A percentile compares a stretch with the other conserved stretches of the same genome.
Evolutionary conservation across 1,140 invertebrate species (phyloP).

Genomic region (Eciton burchellii): DNA sequence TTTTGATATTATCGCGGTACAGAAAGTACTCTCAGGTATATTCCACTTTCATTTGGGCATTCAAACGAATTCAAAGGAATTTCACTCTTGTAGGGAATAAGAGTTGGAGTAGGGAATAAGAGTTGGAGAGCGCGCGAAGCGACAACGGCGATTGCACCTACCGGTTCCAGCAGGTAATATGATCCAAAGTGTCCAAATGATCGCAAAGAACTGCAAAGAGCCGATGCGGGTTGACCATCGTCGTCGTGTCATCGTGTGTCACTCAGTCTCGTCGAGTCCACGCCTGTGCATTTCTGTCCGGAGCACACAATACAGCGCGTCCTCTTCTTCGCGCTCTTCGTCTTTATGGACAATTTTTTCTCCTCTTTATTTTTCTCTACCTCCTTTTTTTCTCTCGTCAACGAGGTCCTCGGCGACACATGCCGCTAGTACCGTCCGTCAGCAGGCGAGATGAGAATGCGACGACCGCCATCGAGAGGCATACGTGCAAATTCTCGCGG

Average conservation of each 20-base stretch:
- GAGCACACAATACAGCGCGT: background rate
- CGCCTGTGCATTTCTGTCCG: conserved; percentile 60
- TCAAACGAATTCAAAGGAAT: no score
- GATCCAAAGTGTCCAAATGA: conserved; percentile 49
- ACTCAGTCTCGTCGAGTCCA: conserved; percentile 13
- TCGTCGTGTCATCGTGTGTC: conserved; percentile 66
- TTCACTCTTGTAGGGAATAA: background rate
- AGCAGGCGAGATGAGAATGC: background rate
- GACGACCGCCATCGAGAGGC: background rate
- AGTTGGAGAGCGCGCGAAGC: background rate
- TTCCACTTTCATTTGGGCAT: background rate
- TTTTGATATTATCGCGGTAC: no score
- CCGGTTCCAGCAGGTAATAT: conserved; percentile 58
- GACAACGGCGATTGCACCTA: conserved; percentile 34
- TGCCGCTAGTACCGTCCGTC: conserved; percentile 8
- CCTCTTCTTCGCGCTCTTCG: background rate
- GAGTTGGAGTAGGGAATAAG: background rate
- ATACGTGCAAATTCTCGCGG: conserved; percentile 20
- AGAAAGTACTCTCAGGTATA: background rate
- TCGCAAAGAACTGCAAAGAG: conserved; percentile 11
- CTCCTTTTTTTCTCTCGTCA: background rate
- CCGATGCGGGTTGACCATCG: conserved; percentile 45
- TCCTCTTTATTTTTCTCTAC: background rate
- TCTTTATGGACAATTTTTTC: background rate
- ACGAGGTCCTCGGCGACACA: conserved; percentile 16